A percentile compares a stretch with the other conserved stretches of the same genome.
These are phyloP conservation scores for Blera fallax DNA, from an alignment of 2,888 invertebrate species.

Conservation along the genomic window DNA sequence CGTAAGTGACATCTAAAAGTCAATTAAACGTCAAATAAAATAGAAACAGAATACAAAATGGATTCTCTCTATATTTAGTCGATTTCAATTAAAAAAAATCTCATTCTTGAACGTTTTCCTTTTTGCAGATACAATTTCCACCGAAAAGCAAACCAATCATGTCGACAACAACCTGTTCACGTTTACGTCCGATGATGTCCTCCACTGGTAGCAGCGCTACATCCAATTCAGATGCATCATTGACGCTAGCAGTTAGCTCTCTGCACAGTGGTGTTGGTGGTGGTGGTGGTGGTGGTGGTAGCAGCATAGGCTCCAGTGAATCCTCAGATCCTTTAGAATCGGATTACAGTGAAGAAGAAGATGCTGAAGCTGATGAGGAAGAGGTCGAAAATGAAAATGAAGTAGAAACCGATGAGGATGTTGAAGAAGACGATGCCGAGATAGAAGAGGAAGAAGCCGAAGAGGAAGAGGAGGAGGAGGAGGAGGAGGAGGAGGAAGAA, in stretches of 20 bases:
- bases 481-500: constrained; percentile 76
- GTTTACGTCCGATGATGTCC: constrained; percentile 76
- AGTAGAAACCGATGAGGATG: constrained; percentile 74
- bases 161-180: constrained; percentile 80
- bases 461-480: constrained; percentile 75
- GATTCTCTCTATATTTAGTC: constrained; percentile 38
- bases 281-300: constrained; percentile 64
- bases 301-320: constrained; percentile 78
- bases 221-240: constrained; percentile 77
- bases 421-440: constrained; percentile 75
- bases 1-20: constrained; percentile 42
- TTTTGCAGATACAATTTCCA: constrained; percentile 52
- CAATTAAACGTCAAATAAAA: constrained; percentile 27
- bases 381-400: constrained; percentile 76
- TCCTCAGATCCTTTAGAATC: constrained; percentile 81
- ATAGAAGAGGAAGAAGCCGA: constrained; percentile 77
- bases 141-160: constrained; percentile 73
- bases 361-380: constrained; percentile 74
- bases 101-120: constrained; percentile 1
- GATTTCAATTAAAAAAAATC: constrained; percentile 55
- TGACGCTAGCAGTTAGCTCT: constrained; percentile 75
- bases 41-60: not conserved
- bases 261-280: constrained; percentile 58
- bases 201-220: constrained; percentile 59
- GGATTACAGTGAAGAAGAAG: constrained; percentile 80